Conservation (phyloP, 2,113 vertebrate species). For the Sminthopsis crassicaudata region DNA sequence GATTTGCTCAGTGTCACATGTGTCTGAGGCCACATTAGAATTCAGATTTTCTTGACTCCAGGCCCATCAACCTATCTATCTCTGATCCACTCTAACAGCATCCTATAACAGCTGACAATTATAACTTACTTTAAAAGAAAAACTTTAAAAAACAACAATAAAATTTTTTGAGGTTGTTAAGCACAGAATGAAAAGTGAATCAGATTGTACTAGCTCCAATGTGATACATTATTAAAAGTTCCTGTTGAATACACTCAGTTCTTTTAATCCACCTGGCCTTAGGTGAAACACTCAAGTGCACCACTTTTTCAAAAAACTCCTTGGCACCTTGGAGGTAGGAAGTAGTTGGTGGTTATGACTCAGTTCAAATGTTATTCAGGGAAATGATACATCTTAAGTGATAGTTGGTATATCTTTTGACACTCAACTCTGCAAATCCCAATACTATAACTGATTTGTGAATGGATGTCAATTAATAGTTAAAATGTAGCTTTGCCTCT, state of each 20-base stretch:
- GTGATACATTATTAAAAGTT: conserved; percentile 24
- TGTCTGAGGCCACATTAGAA: background rate
- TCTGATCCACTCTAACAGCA: background rate
- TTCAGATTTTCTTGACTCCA: background rate
- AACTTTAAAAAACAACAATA: conserved; percentile 31
- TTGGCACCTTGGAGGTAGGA: conserved; percentile 58
- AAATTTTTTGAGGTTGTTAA: background rate
- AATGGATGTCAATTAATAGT: conserved; percentile 46
- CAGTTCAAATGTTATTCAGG: conserved; percentile 64
- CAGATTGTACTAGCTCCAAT: background rate
- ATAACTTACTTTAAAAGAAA: conserved; percentile 8
- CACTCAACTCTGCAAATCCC: background rate
- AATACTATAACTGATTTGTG: conserved; percentile 31
- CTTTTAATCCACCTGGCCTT: conserved; percentile 72
- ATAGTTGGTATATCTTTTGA: conserved; percentile 29
- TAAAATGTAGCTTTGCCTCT: conserved; percentile 16
- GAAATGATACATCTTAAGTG: background rate
- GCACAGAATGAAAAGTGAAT: conserved; percentile 34
- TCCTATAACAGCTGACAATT: background rate
- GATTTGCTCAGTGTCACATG: background rate
- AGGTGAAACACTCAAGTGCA: conserved; percentile 69
- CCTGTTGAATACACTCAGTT: conserved; percentile 38
- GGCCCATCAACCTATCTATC: background rate
- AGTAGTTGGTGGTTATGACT: conserved; percentile 61
- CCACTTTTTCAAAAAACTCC: conserved; percentile 72